These are phyloP conservation scores for Trachymyrmex cornetzi DNA, from an alignment of 1,140 invertebrate species.

Conservation along the genomic window DNA sequence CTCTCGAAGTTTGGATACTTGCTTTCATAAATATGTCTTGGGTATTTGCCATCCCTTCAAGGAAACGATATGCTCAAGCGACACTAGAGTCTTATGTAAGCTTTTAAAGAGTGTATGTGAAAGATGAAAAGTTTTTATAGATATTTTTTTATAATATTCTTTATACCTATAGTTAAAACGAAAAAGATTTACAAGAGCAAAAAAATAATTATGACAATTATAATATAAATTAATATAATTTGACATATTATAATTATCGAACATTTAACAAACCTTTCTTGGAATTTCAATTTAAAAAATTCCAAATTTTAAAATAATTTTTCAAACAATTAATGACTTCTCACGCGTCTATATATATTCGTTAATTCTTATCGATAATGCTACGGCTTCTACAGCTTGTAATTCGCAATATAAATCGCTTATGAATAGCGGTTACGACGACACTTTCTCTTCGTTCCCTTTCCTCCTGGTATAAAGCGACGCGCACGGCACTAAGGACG, in stretches of 20 bases:
- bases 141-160: not conserved
- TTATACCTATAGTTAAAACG: not conserved
- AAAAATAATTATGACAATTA: not conserved
- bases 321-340: not conserved
- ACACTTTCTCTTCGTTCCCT: slow-evolving; percentile 63
- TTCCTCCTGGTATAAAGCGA: slow-evolving; percentile 33
- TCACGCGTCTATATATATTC: not conserved
- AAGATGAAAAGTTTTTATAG: not conserved
- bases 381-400: slow-evolving; percentile 15
- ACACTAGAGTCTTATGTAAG: not conserved
- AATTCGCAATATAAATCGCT: slow-evolving; percentile 68
- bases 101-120: not conserved
- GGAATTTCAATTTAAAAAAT: not conserved
- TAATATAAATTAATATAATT: not conserved
- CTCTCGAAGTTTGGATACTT: slow-evolving; percentile 7
- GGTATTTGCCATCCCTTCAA: slow-evolving; percentile 1
- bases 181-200: not conserved
- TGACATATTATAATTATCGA: too few relatives aligned
- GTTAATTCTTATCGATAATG: slow-evolving; percentile 46
- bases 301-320: not conserved
- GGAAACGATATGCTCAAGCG: slow-evolving; percentile 10
- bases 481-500: slow-evolving; percentile 70
- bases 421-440: slow-evolving; percentile 74
- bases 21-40: not conserved
- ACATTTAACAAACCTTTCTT: not conserved